These are phyloP conservation scores for Tinamus guttatus DNA, from an alignment of 2,113 vertebrate genomes.

Conservation along the genomic window DNA sequence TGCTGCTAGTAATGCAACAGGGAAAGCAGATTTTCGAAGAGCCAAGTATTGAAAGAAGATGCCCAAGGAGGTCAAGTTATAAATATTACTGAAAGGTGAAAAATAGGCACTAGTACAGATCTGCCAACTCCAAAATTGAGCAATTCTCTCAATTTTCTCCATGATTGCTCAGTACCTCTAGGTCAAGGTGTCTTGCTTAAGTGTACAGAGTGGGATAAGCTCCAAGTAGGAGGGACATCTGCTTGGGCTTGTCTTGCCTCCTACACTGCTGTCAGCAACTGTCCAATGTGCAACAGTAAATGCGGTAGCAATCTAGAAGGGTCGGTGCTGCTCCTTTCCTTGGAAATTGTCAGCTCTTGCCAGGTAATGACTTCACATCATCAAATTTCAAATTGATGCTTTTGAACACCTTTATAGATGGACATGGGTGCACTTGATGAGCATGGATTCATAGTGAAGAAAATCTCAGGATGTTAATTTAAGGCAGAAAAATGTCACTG, in stretches of 20 bases:
- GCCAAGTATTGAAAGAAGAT: neutral
- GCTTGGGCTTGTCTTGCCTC: neutral
- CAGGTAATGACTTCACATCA: neutral
- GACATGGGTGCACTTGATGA: too few species aligned
- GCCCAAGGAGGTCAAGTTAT: neutral
- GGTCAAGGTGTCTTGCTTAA: neutral
- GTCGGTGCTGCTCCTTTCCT: neutral
- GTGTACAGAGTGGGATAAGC: neutral
- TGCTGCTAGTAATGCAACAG: neutral
- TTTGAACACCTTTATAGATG: neutral
- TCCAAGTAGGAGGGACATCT: neutral
- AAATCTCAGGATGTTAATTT: neutral
- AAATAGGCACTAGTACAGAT: neutral
- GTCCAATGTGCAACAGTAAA: neutral
- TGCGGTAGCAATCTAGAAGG: neutral
- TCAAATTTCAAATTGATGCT: neutral
- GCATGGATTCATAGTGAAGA: neutral
- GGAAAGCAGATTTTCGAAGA: neutral
- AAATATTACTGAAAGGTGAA: neutral
- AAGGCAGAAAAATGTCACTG: neutral
- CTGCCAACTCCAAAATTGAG: neutral
- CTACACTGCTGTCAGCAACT: neutral
- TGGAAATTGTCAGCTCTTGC: neutral
- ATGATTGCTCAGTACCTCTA: neutral
- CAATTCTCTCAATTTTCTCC: neutral